Evolutionary conservation across 2,888 invertebrate species (phyloP).

Genomic region (Platycnemis pennipes): DNA sequence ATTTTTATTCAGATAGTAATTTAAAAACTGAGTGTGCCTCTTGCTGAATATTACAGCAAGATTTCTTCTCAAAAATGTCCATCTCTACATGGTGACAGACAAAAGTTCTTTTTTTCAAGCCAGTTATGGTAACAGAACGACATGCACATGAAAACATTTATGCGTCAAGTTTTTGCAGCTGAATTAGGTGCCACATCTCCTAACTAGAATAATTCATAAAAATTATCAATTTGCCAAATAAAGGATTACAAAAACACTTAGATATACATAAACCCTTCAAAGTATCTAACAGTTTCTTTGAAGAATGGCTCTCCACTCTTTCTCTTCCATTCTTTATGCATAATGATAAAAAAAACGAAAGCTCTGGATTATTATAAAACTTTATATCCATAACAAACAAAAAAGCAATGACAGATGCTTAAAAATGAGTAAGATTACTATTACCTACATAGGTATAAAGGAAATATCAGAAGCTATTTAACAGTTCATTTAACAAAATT

Average conservation of each 20-base stretch:
- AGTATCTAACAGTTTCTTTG: neutral
- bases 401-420: neutral
- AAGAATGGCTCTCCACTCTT: neutral
- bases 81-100: no score
- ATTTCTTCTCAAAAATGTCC: no score
- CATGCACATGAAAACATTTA: no score
- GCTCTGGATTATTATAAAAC: neutral
- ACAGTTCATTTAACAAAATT: neutral
- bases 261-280: neutral
- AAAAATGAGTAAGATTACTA: neutral
- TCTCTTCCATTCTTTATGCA: neutral
- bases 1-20: no score
- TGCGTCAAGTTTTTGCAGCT: no score
- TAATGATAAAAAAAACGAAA: neutral
- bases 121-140: no score
- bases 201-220: no score
- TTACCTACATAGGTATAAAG: neutral
- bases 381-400: neutral
- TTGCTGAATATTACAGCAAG: no score
- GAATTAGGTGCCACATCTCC: no score
- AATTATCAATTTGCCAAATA: neutral
- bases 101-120: no score
- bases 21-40: no score
- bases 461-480: neutral
- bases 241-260: neutral